Percentiles rank a stretch among this genome's conserved stretches.
phyloP scores from a whole-genome alignment of 2,113 vertebrate genomes.

The Orientallactaga bullata region DNA sequence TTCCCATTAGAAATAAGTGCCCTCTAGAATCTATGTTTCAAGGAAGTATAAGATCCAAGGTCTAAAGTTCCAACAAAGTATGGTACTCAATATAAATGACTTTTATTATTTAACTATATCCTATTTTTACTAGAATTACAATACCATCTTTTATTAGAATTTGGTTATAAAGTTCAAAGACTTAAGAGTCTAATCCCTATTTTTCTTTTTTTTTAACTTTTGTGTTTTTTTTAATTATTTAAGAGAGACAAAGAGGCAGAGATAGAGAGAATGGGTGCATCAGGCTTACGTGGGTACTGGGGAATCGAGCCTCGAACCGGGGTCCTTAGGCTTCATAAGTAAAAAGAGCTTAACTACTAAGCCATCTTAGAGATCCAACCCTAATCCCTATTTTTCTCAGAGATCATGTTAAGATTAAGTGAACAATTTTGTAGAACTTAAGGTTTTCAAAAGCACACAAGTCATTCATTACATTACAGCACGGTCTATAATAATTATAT shows the following conservation, averaged over 20 bases:
- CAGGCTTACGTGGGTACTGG: too few species aligned
- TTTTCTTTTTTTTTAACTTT: too few species aligned
- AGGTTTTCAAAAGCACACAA: conserved; percentile 21
- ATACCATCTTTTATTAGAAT: conserved; percentile 28
- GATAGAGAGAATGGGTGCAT: too few species aligned
- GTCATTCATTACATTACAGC: not conserved
- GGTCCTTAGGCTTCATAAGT: too few species aligned
- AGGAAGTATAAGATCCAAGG: not conserved
- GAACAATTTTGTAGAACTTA: conserved; percentile 40
- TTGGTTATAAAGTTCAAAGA: conserved; percentile 2
- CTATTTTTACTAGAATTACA: conserved; percentile 41
- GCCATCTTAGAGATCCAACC: too few species aligned
- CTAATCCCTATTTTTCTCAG: not conserved
- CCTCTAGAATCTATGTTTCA: not conserved
- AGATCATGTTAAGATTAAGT: not conserved
- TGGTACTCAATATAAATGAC: not conserved
- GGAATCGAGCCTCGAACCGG: too few species aligned
- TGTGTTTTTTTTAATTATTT: too few species aligned
- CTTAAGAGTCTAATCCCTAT: not conserved
- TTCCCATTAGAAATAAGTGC: conserved; percentile 30
- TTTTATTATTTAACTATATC: conserved; percentile 21
- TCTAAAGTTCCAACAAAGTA: conserved; percentile 11
- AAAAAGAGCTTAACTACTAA: too few species aligned
- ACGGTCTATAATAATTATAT: conserved; percentile 8
- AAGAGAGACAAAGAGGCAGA: too few species aligned